These are phyloP conservation scores for Silurus glanis DNA, from an alignment of 2,113 vertebrate genomes.

Conservation along the genomic window DNA sequence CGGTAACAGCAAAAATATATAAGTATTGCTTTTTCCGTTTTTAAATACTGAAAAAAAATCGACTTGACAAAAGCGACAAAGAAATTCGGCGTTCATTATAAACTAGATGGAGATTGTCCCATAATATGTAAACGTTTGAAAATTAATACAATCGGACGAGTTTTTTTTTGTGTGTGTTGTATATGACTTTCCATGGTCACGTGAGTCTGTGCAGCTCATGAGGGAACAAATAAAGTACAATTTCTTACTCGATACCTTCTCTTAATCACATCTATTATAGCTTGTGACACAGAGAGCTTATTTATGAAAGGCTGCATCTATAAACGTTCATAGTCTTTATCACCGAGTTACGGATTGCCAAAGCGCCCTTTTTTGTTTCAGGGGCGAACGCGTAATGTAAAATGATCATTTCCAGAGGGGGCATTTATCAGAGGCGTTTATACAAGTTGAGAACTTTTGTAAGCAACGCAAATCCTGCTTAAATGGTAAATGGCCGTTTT, in stretches of 20 bases:
- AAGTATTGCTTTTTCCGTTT: neutral
- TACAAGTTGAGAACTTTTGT: conserved; percentile 28
- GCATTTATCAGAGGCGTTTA: conserved; percentile 7
- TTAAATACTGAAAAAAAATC: too few species aligned
- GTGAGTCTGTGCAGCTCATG: neutral
- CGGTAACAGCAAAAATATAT: neutral
- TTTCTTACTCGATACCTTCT: neutral
- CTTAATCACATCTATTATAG: neutral
- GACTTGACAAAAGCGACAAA: neutral
- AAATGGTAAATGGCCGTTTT: conserved; percentile 34
- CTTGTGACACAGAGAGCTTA: neutral
- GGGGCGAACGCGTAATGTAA: neutral
- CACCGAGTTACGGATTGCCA: neutral
- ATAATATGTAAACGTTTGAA: neutral
- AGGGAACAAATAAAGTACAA: neutral
- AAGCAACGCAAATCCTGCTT: conserved; percentile 31
- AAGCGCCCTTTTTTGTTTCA: neutral
- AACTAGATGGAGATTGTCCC: neutral
- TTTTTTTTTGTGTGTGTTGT: neutral
- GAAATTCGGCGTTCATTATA: neutral
- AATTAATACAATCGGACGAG: neutral
- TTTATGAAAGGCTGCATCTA: neutral
- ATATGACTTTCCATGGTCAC: neutral
- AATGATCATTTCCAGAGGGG: conserved; percentile 17
- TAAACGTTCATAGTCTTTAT: neutral